These are phyloP conservation scores for Drosophila oshimai DNA, from an alignment of 1,140 invertebrate species.

Conservation along the genomic window DNA sequence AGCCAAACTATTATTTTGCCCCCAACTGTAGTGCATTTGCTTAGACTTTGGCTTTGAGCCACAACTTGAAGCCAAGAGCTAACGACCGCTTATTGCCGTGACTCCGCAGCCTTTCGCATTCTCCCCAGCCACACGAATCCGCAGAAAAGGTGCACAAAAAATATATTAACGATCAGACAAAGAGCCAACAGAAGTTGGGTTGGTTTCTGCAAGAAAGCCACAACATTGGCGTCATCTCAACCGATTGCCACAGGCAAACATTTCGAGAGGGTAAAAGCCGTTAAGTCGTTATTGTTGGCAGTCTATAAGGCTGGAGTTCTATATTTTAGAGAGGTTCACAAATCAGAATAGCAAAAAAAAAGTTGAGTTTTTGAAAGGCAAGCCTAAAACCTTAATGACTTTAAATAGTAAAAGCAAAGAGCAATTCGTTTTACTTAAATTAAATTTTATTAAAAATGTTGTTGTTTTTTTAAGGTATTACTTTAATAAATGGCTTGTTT, in stretches of 20 bases:
- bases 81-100: conserved; percentile 62
- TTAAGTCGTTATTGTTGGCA: neutral
- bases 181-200: conserved; percentile 29
- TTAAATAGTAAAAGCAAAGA: too few relatives aligned
- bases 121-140: conserved; percentile 5
- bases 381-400: too few relatives aligned
- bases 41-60: conserved; percentile 37
- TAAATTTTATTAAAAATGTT: too few relatives aligned
- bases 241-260: conserved; percentile 9
- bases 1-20: neutral
- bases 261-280: conserved; percentile 7
- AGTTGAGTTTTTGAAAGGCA: neutral
- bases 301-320: neutral
- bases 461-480: too few relatives aligned
- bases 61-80: conserved; percentile 34
- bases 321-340: neutral
- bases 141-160: conserved; percentile 17
- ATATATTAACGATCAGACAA: conserved; percentile 25
- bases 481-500: too few relatives aligned
- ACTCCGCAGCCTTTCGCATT: conserved; percentile 44
- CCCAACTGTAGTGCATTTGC: conserved; percentile 25
- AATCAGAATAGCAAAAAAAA: neutral
- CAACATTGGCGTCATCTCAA: conserved; percentile 13
- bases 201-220: conserved; percentile 26
- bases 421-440: too few relatives aligned